These are phyloP conservation scores for Eupithecia dodoneata DNA, from an alignment of 2,888 invertebrate genomes.

Conservation along the genomic window DNA sequence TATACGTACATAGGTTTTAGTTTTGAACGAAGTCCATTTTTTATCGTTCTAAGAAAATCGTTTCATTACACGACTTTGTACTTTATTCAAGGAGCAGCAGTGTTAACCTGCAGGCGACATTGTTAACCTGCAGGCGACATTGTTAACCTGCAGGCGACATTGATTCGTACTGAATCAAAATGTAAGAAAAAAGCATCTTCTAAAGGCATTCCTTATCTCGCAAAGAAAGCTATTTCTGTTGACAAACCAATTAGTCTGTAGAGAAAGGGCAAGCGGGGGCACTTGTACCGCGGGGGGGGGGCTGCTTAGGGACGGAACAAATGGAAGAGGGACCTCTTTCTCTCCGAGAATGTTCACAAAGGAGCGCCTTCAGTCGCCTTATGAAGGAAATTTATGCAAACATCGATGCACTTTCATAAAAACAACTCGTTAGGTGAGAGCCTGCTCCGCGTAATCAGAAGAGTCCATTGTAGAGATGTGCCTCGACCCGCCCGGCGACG, in stretches of 20 bases:
- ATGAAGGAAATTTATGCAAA: constrained; percentile 30
- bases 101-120: neutral
- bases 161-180: neutral
- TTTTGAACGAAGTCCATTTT: no score
- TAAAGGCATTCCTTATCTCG: neutral
- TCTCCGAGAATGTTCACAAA: neutral
- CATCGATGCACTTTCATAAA: constrained; percentile 34
- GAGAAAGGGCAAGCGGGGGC: no score
- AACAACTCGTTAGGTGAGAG: constrained; percentile 34
- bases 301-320: neutral
- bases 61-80: no score
- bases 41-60: no score
- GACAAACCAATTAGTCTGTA: neutral
- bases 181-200: neutral
- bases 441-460: constrained; percentile 22
- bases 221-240: neutral
- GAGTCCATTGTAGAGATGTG: neutral
- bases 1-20: no score
- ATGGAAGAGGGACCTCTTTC: neutral
- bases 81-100: no score
- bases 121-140: no score
- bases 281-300: neutral
- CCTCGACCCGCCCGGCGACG: neutral
- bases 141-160: neutral
- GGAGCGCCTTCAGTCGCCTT: neutral